Evolutionary conservation across 2,888 invertebrate species (phyloP).

Genomic region (Diaprepes abbreviatus): DNA sequence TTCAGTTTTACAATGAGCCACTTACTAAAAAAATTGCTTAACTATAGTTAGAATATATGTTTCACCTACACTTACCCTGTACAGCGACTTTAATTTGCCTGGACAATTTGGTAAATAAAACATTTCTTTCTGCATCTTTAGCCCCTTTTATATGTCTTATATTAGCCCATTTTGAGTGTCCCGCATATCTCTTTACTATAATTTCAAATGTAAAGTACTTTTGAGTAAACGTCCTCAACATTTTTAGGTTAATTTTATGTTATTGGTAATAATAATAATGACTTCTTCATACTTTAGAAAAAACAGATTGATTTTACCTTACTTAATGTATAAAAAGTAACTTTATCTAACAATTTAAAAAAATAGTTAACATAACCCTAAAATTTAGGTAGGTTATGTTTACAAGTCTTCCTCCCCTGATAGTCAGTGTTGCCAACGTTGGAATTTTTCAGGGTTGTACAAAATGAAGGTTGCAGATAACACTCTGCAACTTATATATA

Average conservation of each 20-base stretch:
- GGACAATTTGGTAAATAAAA: slow-evolving; percentile 68
- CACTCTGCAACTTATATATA: not conserved
- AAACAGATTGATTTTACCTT: not conserved
- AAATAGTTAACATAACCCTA: not conserved
- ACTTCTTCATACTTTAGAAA: not conserved
- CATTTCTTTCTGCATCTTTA: slow-evolving; percentile 73
- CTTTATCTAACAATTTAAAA: not conserved
- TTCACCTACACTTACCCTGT: slow-evolving; percentile 71
- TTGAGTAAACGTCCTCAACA: slow-evolving; percentile 13
- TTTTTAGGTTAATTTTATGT: not conserved
- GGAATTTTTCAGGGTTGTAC: not conserved
- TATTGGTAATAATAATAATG: not conserved
- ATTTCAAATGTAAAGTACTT: slow-evolving; percentile 9
- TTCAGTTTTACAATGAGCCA: no score
- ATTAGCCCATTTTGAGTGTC: slow-evolving; percentile 86
- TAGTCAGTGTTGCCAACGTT: not conserved
- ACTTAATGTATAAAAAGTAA: not conserved
- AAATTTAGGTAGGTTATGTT: not conserved
- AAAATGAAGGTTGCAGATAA: not conserved
- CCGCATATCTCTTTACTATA: slow-evolving; percentile 68
- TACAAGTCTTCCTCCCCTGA: not conserved
- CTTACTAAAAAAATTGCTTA: no score
- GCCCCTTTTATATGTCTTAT: slow-evolving; percentile 78
- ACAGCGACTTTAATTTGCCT: slow-evolving; percentile 74
- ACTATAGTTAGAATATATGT: no score